Evolutionary conservation across 2,888 invertebrate species (phyloP), one percentile per base, ranked within the genome.

Genomic region (Chaitophorus viminalis): DNA sequence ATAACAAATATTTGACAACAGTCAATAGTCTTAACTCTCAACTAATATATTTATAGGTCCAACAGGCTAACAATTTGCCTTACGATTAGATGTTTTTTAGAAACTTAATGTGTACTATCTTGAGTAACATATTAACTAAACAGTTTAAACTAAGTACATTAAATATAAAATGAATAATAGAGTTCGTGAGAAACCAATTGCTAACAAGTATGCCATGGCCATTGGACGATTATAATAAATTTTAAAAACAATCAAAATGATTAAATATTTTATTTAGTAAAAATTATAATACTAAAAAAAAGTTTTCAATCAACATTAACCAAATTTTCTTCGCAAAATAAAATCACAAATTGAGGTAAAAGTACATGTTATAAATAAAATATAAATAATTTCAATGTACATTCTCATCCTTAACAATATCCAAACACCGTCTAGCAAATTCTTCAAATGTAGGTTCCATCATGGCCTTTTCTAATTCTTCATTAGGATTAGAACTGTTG

Each of bases 361-460:
- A 78, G 33, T 33, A 14, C 33, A 78, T 46, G 14, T 46, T 46
- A 46, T 14, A 21, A 6, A 60, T 14, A 78, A 60, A 18, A 9
- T 14, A 46, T 14, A 9, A 52, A 33, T 14, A 72, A 54, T 9
- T 2, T 72, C n/a, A 68, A 70, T 70, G 78, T 33, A 0, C 2
- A 70, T 77, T 78, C 36, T 86, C 74, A 4, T 60, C 36, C 74
- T 9, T 78, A 2, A 87, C 79, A 72, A 87, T 81, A 60, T 79
- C 39, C 31, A 87, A 72, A 72, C 86, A 87, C 36, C 74, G 54
- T 65, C 14, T 74, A 39, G 79, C 79, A 72, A 87, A 87, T 87
- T 87, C 86, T 87, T 87, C 86, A 87, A 87, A 87, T 31, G 81
- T 60, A 60, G 86, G 86, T 60, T 79, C 86, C 31, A 72, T 39